Base-by-base conservation (phyloP, 2,797 vertebrate species). In the Artibeus lituratus region DNA sequence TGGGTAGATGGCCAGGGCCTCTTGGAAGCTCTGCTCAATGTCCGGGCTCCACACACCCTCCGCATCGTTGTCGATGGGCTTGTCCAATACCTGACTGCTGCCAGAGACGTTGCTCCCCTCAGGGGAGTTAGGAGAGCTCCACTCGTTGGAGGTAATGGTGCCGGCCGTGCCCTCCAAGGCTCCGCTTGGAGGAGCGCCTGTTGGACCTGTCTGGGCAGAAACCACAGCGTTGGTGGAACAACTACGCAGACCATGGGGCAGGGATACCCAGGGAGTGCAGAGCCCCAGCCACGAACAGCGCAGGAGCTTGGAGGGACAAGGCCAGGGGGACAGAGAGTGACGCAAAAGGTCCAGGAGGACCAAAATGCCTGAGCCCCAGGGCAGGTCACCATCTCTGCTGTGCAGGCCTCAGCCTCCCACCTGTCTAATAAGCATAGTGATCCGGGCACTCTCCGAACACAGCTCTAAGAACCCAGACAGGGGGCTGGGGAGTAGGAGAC, bases 1-100 rank as follows among this genome's bases (percentile, higher is more conserved):
- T 0, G 99, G 99, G 98, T 99, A 99, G 98, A 99, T 99, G 97
- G 99, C 99, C 98, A 99, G 97, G 42, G 99, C 99, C 98, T 99
- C 99, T 97, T 99, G 99, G 98, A 99, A 99, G 98, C 99, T 99
- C 99, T 99, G 99, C 96, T 99, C 99, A 0, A 99, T 99, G 98
- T 99, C 99, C 0, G 99, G 99, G 96, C 99, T 99, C 99, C 99
- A 99, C 95, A 99, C 99, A 0, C 99, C 99, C 98, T 99, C 99
- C 0, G 99, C 99, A 39, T 99, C 99, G 57, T 99, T 99, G 98
- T 99, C 99, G 88, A 99, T 98, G 97, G 99, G 99, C 98, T 99
- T 99, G 98, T 99, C 99, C 98, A 98, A 98, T 53, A 99, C 98
- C 74, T 98, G 98, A 3, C 99, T 99, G 94, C 99, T 99, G 98